Evolutionary conservation across 2,888 invertebrate species (phyloP), one percentile per base, ranked within the genome.

Genomic region (Subacronicta megacephala): DNA sequence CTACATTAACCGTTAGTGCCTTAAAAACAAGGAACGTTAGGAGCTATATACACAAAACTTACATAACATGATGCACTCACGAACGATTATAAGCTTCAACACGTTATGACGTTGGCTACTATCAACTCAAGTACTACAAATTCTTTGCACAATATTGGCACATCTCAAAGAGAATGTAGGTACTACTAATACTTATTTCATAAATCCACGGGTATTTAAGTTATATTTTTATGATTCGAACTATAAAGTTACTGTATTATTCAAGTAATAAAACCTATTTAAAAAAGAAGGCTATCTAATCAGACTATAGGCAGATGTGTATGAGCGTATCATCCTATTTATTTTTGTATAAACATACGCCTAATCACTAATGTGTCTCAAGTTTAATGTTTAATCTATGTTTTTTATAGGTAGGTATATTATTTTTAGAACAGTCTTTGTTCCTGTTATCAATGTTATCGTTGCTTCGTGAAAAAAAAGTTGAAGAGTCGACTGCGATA

Each of bases 21-120:
- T 87, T 88, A 87, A 71, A 80, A 89, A 85, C 83, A 82, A 86
- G 88, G 88, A 87, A 89, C 88, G 81, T 85, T 88, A 89, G 81
- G 77, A 82, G 76, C 75, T 84, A 86, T 89, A 76, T 89, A 88
- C 88, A 88, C 83, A 84, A 75, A 80, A 85, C 83, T 83, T 85
- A 86, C 74, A 76, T 78, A 70, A 72, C 64, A 54, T 17, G 54
- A 62, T 44, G 46, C 17, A 58, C 61, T 60, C 63, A 64, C 63
- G 62, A 74, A 72, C 74, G 67, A 69, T 65, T 70, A 61, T n/a
- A 38, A 31, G n/a, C 6, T n/a, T 29, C 12, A 1, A 12, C 12
- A 29, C 2, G 12, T n/a, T 12, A n/a, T n/a, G n/a, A n/a, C n/a
- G n/a, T n/a, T n/a, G n/a, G n/a, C n/a, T n/a, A n/a, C n/a, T n/a